These are phyloP conservation scores for Amblyraja radiata DNA, from an alignment of 2,797 vertebrate species.

Conservation along the genomic window DNA sequence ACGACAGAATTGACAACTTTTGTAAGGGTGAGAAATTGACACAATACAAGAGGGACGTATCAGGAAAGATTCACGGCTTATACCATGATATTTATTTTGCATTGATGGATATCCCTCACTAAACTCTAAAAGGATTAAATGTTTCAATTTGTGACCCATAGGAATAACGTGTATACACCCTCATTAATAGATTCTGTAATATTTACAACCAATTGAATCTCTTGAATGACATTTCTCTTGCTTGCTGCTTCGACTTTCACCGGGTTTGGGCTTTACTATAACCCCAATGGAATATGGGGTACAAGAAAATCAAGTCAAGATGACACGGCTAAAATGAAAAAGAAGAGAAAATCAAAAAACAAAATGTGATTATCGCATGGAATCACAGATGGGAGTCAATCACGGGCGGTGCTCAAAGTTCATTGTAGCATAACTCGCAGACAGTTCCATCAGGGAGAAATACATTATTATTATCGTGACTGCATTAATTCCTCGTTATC, in stretches of 20 bases:
- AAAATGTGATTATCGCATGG: background rate
- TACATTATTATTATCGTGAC: background rate
- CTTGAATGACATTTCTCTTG: background rate
- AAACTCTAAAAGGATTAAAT: background rate
- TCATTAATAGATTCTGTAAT: constrained; percentile 24
- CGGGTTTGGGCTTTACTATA: constrained; percentile 39
- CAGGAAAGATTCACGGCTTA: background rate
- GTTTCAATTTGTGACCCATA: background rate
- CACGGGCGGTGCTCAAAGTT: background rate
- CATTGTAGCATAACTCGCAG: constrained; percentile 6
- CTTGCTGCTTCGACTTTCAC: constrained; percentile 3
- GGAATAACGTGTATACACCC: background rate
- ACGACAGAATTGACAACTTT: background rate
- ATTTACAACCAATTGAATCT: background rate
- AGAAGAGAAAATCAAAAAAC: background rate
- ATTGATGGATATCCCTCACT: background rate
- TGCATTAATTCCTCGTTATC: constrained; percentile 1
- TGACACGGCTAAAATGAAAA: background rate
- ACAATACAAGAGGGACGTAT: background rate
- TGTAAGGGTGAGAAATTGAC: background rate
- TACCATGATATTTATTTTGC: background rate
- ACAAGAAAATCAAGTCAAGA: constrained; percentile 40
- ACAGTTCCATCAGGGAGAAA: background rate
- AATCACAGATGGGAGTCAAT: background rate
- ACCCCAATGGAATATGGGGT: constrained; percentile 4